Percentiles rank a stretch among this genome's conserved stretches.
Conservation (phyloP, 2,797 vertebrate genomes). For the Arrhamphus sclerolepis region DNA sequence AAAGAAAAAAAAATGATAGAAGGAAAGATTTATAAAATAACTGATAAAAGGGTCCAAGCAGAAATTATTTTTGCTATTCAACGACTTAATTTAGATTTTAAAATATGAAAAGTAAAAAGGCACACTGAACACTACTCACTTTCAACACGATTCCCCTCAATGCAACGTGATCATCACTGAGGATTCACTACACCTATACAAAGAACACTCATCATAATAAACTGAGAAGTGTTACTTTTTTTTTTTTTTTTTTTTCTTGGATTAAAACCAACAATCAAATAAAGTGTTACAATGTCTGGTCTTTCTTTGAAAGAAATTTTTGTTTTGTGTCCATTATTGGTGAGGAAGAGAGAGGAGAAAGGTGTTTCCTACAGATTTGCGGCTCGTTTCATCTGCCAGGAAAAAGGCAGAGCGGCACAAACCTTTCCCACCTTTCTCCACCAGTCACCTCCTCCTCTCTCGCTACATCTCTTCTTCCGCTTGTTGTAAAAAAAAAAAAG, state of each 20-base stretch:
- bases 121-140: conserved; percentile 86
- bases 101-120: conserved; percentile 84
- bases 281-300: conserved; percentile 62
- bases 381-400: conserved; percentile 49
- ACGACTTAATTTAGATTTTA: conserved; percentile 80
- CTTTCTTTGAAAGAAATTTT: conserved; percentile 68
- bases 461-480: conserved; percentile 68
- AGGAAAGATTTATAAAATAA: conserved; percentile 47
- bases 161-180: conserved; percentile 27
- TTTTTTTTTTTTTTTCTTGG: too few relatives aligned
- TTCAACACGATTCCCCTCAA: conserved; percentile 76
- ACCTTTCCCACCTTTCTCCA: conserved; percentile 37
- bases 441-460: conserved; percentile 46
- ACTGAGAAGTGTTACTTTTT: conserved; percentile 70
- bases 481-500: conserved; percentile 54
- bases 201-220: conserved; percentile 81
- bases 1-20: conserved; percentile 37
- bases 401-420: conserved; percentile 39
- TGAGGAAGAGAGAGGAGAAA: conserved; percentile 55
- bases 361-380: conserved; percentile 56
- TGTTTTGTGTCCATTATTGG: conserved; percentile 66
- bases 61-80: conserved; percentile 64
- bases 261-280: conserved; percentile 57
- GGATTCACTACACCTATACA: conserved; percentile 85
- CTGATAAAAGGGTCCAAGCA: conserved; percentile 55